These are phyloP conservation scores for Illadopsis cleaveri DNA, from an alignment of 2,113 vertebrate genomes.

Conservation along the genomic window DNA sequence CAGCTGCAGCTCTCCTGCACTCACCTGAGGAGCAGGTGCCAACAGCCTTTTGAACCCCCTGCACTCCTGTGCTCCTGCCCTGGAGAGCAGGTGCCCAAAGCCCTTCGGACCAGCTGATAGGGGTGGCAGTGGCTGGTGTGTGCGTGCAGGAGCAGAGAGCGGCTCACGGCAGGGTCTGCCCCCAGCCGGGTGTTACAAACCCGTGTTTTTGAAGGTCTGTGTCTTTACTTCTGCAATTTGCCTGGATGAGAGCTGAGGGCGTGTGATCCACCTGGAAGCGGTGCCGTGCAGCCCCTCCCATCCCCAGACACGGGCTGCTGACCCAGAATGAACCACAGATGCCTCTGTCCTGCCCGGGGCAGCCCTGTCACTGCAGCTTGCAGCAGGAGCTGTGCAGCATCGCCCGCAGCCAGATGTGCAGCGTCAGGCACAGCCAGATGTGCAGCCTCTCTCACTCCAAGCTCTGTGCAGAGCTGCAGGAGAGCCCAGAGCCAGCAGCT, in stretches of 20 bases:
- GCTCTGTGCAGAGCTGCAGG: background rate
- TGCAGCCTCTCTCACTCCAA: background rate
- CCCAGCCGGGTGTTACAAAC: background rate
- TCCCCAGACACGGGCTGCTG: background rate
- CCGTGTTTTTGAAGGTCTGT: background rate
- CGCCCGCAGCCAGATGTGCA: background rate
- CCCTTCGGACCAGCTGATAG: no score
- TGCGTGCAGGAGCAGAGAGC: background rate
- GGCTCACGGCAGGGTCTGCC: background rate
- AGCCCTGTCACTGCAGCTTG: no score
- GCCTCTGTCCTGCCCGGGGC: no score
- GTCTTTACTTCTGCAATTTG: background rate
- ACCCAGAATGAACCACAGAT: fast-evolving
- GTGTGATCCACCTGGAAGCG: background rate
- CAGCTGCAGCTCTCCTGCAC: background rate
- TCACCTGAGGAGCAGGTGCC: no score
- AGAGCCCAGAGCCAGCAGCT: background rate
- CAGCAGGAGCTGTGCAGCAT: background rate
- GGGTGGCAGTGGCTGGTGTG: background rate
- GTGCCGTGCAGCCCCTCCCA: background rate
- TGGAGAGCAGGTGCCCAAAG: no score
- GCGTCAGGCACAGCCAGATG: background rate
- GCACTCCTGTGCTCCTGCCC: no score
- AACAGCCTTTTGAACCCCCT: no score
- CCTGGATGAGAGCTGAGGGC: background rate